These are phyloP conservation scores for Heliocidaris tuberculata DNA, from an alignment of 35 echinoderm and acorn worm genomes.

Conservation along the genomic window DNA sequence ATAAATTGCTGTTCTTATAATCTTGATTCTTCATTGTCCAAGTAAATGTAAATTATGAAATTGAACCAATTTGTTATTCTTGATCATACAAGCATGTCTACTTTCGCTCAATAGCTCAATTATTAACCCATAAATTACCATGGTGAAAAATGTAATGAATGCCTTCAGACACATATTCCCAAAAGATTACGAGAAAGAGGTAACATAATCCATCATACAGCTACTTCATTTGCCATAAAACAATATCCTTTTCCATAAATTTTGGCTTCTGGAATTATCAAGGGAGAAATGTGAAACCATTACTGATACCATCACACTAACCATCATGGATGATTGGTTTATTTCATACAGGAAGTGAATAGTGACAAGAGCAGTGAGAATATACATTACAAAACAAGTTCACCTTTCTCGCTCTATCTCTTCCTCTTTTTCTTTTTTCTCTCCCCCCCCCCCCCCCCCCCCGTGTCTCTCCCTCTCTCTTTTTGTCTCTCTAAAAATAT, in stretches of 20 bases:
- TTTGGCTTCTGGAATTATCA: not conserved
- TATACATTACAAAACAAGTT: not conserved
- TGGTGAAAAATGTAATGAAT: not conserved
- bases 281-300: not conserved
- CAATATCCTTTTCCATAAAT: not conserved
- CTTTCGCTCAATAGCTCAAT: not conserved
- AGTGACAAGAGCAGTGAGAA: not conserved
- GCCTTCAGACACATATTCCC: not conserved
- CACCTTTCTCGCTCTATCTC: no score
- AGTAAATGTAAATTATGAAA: not conserved
- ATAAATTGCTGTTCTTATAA: not conserved
- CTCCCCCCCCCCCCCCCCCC: no score
- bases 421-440: no score
- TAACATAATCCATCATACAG: not conserved
- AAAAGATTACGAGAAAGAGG: not conserved
- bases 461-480: no score
- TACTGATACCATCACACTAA: not conserved
- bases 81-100: not conserved
- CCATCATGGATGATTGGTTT: not conserved
- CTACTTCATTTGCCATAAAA: not conserved
- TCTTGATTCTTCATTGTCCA: not conserved
- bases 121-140: conserved; percentile 7
- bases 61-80: conserved; percentile 6
- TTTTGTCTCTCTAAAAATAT: no score
- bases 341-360: not conserved